Percentiles rank a stretch among this genome's conserved stretches.
phyloP scores from a whole-genome alignment of 2,797 vertebrate genomes.

The Balearica regulorum region DNA sequence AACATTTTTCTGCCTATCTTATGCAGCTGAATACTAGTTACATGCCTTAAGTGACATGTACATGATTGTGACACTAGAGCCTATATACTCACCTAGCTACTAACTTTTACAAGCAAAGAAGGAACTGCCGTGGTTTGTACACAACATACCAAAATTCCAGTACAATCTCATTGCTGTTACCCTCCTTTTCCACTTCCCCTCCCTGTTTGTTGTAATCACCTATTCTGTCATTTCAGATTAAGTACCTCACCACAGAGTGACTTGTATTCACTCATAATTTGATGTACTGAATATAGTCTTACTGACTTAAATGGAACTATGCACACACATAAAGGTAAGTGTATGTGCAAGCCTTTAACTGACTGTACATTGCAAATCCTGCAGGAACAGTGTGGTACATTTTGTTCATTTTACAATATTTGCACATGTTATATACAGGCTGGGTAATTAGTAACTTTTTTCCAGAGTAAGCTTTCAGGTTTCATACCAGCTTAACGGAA shows the following conservation, averaged over 20 bases:
- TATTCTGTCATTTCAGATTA: neutral
- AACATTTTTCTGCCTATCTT: neutral
- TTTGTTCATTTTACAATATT: neutral
- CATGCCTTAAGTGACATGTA: too few species aligned
- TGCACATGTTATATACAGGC: neutral
- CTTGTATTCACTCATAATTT: neutral
- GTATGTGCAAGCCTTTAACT: neutral
- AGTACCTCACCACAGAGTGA: neutral
- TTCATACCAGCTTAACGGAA: neutral
- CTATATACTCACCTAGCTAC: neutral
- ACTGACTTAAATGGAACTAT: neutral
- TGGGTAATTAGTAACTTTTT: neutral
- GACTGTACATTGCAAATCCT: neutral
- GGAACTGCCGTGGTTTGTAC: neutral
- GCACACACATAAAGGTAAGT: neutral
- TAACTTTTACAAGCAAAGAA: neutral
- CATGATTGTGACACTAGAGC: neutral
- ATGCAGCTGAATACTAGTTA: neutral
- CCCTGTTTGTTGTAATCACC: neutral
- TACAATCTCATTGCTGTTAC: slow-evolving; percentile 4
- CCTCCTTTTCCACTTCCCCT: slow-evolving; percentile 18
- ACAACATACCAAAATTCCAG: neutral
- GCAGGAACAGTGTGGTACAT: neutral
- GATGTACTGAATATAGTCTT: neutral
- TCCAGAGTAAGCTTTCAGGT: neutral